Base-by-base conservation (phyloP, 2,113 vertebrate species). In the Phyllostomus discolor region DNA sequence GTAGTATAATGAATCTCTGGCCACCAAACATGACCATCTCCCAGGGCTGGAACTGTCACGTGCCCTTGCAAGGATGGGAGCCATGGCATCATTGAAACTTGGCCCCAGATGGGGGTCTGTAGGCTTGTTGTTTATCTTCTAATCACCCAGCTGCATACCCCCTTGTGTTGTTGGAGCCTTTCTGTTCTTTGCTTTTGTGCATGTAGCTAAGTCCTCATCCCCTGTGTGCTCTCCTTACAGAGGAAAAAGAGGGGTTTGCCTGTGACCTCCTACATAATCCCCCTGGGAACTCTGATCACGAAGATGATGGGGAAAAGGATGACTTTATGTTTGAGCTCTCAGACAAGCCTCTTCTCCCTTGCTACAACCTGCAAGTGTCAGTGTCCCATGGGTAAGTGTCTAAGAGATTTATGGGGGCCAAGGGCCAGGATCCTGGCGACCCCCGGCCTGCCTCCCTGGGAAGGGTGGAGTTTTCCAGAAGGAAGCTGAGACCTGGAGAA, bases 271-370 rank as follows among this genome's bases (percentile, higher is more conserved):
- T 99, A 91, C 98, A 99, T 92, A 99, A 99, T 24, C 99, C 99
- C 94, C 98, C 99, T 3, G 99, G 99, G 90, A 98, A 91, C 48
- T 98, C 98, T 8, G 98, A 98, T 84, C 98, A 99, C 96, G 99
- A 99, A 90, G 99, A 99, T 41, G 98, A 98, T 93, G 99, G 98
- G 82, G 98, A 98, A 5, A 98, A 99, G 54, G 99, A 98, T 97
- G 99, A 99, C 94, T 99, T 99, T 96, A 96, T 99, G 98, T 99
- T 99, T 62, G 99, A 99, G 98, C 99, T 99, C 98, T 99, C 99
- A 72, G 99, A 99, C 3, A 99, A 99, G 97, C 99, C 99, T 0
- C 99, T 99, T 73, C 97, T 99, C 85, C 99, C 99, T 98, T 99
- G 99, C 98, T 99, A 99, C 96, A 99, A 99, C 85, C 98, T 99